phyloP scores from a whole-genome alignment of 2,113 vertebrate genomes.

The Ramphastos sulfuratus region DNA sequence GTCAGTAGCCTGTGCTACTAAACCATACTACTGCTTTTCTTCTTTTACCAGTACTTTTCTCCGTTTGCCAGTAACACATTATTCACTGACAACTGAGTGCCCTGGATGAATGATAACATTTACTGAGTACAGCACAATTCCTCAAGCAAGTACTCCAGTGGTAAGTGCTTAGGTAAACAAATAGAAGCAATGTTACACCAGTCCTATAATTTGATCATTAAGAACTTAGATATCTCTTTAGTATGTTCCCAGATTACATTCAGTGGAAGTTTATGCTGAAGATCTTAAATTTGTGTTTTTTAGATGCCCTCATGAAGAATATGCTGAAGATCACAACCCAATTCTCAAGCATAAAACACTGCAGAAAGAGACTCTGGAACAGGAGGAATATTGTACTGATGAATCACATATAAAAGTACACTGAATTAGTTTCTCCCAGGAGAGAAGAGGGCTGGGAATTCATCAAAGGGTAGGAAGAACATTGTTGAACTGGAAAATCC shows the following conservation, averaged over 20 bases:
- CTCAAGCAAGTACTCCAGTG: too few species aligned
- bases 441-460: neutral
- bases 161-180: neutral
- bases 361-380: neutral
- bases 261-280: neutral
- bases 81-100: neutral
- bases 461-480: too few species aligned
- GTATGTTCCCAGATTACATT: neutral
- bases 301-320: neutral
- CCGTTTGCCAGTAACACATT: neutral
- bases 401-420: neutral
- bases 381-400: neutral
- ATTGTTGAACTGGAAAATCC: accelerated
- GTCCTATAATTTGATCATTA: neutral
- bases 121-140: neutral
- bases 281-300: neutral
- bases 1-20: neutral
- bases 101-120: accelerated
- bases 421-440: neutral
- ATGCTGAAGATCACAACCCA: neutral
- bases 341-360: neutral
- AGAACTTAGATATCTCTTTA: neutral
- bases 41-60: neutral
- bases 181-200: neutral
- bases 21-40: neutral